phyloP scores from a whole-genome alignment of 2,113 vertebrate genomes.

The Phasianus colchicus region DNA sequence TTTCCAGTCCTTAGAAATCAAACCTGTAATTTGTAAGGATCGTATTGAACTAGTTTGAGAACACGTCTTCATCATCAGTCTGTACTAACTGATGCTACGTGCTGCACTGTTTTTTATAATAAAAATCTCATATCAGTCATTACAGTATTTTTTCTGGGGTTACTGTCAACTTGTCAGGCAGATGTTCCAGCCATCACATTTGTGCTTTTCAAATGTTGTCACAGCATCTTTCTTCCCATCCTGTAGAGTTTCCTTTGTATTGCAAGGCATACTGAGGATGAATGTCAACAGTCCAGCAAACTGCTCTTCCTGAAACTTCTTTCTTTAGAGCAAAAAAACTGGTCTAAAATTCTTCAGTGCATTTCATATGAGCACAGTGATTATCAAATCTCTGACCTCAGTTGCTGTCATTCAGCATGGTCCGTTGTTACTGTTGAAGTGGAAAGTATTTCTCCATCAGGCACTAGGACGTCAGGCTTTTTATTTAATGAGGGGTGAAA shows the following conservation, averaged over 20 bases:
- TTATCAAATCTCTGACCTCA: neutral
- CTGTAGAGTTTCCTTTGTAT: neutral
- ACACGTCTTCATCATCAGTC: neutral
- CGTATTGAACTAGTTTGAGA: neutral
- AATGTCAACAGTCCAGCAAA: neutral
- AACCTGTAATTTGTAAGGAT: neutral
- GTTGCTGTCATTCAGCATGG: neutral
- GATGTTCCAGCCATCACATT: neutral
- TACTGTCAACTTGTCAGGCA: neutral
- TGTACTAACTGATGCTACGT: neutral
- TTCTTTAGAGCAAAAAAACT: neutral
- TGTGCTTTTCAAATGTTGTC: neutral
- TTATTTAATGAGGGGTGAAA: neutral
- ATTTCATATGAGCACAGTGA: neutral
- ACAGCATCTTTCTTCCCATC: neutral
- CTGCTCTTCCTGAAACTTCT: neutral
- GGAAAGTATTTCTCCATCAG: slow-evolving; percentile 5
- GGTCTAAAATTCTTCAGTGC: neutral
- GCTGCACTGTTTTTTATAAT: neutral
- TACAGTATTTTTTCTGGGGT: neutral
- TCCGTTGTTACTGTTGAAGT: slow-evolving; percentile 1
- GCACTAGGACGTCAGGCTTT: neutral
- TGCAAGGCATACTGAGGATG: neutral
- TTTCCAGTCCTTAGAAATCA: neutral
- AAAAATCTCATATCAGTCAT: neutral